phyloP scores from a whole-genome alignment of 23 tunicate genomes.

The Diplosoma virens region DNA sequence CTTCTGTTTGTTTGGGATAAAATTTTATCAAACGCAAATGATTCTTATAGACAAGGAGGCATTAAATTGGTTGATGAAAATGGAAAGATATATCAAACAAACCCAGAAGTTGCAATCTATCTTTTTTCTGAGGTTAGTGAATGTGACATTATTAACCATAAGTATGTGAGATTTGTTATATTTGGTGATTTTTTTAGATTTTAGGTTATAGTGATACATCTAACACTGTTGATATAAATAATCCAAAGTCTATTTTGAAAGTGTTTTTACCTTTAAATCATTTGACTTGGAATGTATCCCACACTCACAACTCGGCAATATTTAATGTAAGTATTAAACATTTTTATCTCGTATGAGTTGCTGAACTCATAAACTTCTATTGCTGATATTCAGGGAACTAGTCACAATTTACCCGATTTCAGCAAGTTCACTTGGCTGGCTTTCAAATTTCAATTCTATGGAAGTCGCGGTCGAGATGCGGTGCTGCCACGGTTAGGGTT shows the following conservation, averaged over 20 bases:
- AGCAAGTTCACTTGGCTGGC: neutral
- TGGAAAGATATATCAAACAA: neutral
- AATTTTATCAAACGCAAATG: conserved; percentile 2
- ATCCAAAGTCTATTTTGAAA: neutral
- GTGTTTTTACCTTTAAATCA: neutral
- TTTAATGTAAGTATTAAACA: neutral
- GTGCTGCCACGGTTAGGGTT: conserved; percentile 5
- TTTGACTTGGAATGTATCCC: neutral
- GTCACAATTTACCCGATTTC: neutral
- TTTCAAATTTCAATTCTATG: neutral
- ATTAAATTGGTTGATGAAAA: conserved; percentile 8
- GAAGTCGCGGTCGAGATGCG: neutral
- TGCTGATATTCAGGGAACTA: conserved; percentile 9
- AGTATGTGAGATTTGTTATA: neutral
- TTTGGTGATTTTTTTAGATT: neutral
- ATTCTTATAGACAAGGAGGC: neutral
- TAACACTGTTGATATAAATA: neutral
- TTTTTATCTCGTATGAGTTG: neutral
- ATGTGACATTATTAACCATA: neutral
- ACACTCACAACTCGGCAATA: neutral
- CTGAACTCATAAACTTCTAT: too few species aligned
- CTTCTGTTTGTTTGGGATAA: conserved; percentile 29
- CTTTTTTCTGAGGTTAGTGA: conserved; percentile 6
- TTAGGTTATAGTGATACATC: neutral
- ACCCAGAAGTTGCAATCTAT: neutral